Conservation (phyloP, 2,797 vertebrate species). For the Distichodus sexfasciatus region DNA sequence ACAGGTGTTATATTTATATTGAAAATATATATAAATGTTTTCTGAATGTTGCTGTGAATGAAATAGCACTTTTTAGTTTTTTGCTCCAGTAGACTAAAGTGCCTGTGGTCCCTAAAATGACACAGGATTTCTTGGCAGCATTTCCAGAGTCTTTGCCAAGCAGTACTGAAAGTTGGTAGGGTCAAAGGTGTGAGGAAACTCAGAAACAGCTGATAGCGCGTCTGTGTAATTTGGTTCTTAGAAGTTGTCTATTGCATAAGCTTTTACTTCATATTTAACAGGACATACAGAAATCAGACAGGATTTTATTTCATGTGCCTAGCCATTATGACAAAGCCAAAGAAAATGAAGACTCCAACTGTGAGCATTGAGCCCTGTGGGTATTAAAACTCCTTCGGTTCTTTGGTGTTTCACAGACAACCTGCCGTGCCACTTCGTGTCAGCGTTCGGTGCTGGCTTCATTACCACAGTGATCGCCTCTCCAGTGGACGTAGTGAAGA, state of each 20-base stretch:
- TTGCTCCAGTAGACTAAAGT: too few relatives aligned
- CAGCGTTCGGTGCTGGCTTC: constrained; percentile 84
- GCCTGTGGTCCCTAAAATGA: too few relatives aligned
- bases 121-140: neutral
- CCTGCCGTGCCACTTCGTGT: constrained; percentile 83
- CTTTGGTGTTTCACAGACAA: constrained; percentile 76
- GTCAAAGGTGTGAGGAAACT: constrained; percentile 19
- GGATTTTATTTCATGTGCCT: neutral
- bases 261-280: neutral
- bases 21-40: too few relatives aligned
- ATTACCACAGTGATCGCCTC: constrained; percentile 84
- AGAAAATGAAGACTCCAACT: too few relatives aligned
- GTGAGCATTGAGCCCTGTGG: neutral
- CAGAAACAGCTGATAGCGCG: neutral
- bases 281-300: neutral
- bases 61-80: neutral
- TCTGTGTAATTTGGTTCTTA: neutral
- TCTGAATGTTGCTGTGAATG: neutral
- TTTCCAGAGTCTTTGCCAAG: neutral
- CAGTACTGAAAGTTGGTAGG: neutral
- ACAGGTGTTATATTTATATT: too few relatives aligned
- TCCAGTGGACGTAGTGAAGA: constrained; percentile 89
- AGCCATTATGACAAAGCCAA: too few relatives aligned
- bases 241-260: neutral
- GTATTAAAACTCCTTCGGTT: neutral